Evolutionary conservation across 2,113 vertebrate species (phyloP), one percentile per base, ranked within the genome.

Genomic region (Emydura subglobosa): DNA sequence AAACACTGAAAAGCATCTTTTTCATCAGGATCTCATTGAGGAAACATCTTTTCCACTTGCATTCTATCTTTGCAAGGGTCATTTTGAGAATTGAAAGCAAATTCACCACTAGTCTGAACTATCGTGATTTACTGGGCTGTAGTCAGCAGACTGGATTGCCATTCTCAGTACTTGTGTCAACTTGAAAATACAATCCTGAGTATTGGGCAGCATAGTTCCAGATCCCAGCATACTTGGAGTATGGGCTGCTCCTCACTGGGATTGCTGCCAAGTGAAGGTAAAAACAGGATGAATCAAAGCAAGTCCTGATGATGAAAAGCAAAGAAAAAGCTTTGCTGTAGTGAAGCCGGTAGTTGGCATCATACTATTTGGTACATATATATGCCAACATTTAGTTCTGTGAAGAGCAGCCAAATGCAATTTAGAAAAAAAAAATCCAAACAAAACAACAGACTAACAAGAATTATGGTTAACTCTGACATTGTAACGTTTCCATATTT

Each of bases 401-500:
- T 7, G 7, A 39, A 44, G 24, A 79, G 5, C 47, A 49, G 34
- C 34, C 78, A 83, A 54, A 57, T 25, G 12, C 19, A 83, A 49
- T 13, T 42, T 7, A 55, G 31, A 1, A 11, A 59, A 53, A 53
- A 78, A 79, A 54, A 51, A 74, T 65, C 53, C 7, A 21, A 57
- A 7, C 1, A 65, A 21, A 42, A 12, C 4, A 12, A 84, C 50
- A 90, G 31, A 29, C 59, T 1, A 39, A 3, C 44, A 85, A 80
- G 16, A 39, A 65, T 85, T 7, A 16, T 25, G 21, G 44, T 79
- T 68, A 85, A 78, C 80, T 78, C 44, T 5, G 68, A 83, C 50
- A 87, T 17, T 14, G 6, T 47, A 61, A 89, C 80, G 89, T 87
- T 87, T 76, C 44, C 57, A 27, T 79, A 90, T 91, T 82, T 90